Conservation (phyloP, 2,113 vertebrate species). For the Lagopus muta region DNA sequence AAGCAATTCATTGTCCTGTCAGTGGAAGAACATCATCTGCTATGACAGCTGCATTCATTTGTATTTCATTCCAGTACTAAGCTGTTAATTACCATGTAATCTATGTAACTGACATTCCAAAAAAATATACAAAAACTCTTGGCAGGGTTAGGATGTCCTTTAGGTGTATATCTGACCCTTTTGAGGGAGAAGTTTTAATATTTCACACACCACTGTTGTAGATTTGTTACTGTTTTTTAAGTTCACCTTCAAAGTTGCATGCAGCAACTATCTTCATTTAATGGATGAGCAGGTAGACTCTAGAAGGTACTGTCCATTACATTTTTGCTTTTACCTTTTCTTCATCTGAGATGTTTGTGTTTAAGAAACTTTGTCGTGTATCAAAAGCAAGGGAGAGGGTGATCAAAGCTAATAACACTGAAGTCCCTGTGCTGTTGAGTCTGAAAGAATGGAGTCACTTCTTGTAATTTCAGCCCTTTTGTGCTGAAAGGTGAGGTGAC, state of each 20-base stretch:
- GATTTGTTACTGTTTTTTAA: background rate
- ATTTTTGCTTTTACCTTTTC: background rate
- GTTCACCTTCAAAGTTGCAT: background rate
- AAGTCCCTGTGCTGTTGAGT: background rate
- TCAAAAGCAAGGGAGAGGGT: background rate
- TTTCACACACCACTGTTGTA: background rate
- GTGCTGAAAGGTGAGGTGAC: background rate
- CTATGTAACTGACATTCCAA: background rate
- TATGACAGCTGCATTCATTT: constrained; percentile 15
- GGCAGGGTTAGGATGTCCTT: background rate
- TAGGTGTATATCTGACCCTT: background rate
- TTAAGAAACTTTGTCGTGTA: background rate
- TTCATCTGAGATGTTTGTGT: background rate
- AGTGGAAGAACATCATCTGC: background rate
- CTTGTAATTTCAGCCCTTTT: background rate
- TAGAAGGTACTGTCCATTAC: background rate
- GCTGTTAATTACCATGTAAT: background rate
- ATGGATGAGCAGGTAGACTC: background rate
- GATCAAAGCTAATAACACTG: background rate
- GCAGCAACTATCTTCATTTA: background rate
- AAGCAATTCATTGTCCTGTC: background rate
- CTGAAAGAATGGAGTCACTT: background rate
- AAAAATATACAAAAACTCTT: background rate
- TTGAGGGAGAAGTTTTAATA: background rate
- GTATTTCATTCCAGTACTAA: background rate